phyloP scores from a whole-genome alignment of 1,140 invertebrate species.

The Acyrthosiphon pisum region DNA sequence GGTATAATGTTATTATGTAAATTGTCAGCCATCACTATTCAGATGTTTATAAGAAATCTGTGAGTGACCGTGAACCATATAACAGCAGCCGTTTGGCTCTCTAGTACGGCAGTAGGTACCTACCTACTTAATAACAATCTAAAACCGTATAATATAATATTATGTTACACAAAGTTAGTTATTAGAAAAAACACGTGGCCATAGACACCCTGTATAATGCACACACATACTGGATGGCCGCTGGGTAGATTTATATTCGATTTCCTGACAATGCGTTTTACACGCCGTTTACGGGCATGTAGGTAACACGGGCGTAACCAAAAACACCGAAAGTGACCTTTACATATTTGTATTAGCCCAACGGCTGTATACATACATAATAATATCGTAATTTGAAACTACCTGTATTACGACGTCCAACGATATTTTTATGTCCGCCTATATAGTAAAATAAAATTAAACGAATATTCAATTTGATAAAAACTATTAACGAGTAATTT shows the following conservation, averaged over 20 bases:
- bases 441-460: background rate
- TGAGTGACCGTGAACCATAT: too few species aligned
- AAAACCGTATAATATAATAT: background rate
- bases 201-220: background rate
- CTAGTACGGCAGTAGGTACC: background rate
- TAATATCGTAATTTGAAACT: background rate
- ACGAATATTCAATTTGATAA: constrained; percentile 1
- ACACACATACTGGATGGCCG: background rate
- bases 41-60: background rate
- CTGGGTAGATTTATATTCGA: background rate
- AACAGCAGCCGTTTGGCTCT: background rate
- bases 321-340: constrained; percentile 1
- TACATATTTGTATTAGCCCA: background rate
- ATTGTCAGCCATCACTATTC: background rate
- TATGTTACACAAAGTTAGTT: background rate
- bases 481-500: constrained; percentile 2
- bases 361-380: background rate
- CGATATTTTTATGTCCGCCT: background rate
- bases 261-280: constrained; percentile 11
- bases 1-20: background rate
- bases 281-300: background rate
- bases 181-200: background rate
- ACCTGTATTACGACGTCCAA: background rate
- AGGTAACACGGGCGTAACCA: background rate
- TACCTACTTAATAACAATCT: background rate